Base-by-base conservation (phyloP, 2,888 invertebrate genomes). In the Acleris cristana region DNA sequence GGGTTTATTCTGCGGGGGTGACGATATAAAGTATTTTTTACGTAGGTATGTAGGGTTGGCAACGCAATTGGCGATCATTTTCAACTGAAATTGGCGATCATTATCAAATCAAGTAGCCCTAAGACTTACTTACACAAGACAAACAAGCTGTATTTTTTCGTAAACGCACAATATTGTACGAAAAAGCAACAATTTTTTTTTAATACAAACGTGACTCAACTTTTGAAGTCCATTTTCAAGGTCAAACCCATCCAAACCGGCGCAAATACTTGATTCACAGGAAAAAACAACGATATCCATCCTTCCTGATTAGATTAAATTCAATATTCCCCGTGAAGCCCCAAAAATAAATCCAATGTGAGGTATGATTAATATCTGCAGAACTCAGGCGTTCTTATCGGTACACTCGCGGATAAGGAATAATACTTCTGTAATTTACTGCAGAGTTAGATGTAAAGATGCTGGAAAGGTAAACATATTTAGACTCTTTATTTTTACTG, bases 321-420 rank as follows among this genome's bases (percentile, higher is more conserved):
- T 67, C 67, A 67, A 67, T 67, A 67, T 67, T 67, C 62, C 18
- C 19, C 14, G 23, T 23, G 58, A 48, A 63, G 40, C 57, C 48
- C 62, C 48, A 83, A 77, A 80, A 83, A 82, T 80, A 84, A 85
- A 85, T 83, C 82, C 80, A 74, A 81, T 75, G 76, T 75, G 78
- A 75, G 76, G 79, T 70, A 84, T 87, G 89, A 88, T 88, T 87
- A 85, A 88, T 88, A 86, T 83, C 83, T 76, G 67, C 73, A 72
- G 75, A 76, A 76, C 75, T 69, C 73, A 68, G 71, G 73, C 74
- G 72, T 73, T 78, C 78, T 86, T 87, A 87, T 85, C 84, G 76
- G 74, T 66, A 72, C 76, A 76, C 65, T 73, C 68, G 65, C 16
- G 79, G 79, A 79, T 80, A 80, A 77, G 76, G 71, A 73, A 76